Percentiles rank a stretch among this genome's conserved stretches.
Conservation (phyloP, 2,888 invertebrate species). For the Campopleginae sp. region DNA sequence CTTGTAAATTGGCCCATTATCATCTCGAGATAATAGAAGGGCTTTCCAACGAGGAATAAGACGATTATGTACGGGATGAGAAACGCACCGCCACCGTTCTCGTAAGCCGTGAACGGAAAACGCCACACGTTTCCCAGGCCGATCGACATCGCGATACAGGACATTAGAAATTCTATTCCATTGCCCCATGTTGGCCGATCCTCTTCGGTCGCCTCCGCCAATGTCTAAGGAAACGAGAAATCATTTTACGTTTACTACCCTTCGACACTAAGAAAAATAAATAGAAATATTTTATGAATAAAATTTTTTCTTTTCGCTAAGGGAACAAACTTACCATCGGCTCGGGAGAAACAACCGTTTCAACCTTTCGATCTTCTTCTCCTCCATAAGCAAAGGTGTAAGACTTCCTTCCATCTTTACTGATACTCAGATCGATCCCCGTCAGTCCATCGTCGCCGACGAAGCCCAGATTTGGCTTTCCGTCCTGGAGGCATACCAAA, state of each 20-base stretch:
- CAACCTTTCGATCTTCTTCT: conserved; percentile 45
- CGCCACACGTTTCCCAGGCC: conserved; percentile 90
- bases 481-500: conserved; percentile 72
- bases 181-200: conserved; percentile 85
- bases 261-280: no score
- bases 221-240: conserved; percentile 43
- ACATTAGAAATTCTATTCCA: conserved; percentile 88
- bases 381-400: conserved; percentile 59
- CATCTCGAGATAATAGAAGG: conserved; percentile 94
- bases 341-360: conserved; percentile 16
- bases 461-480: conserved; percentile 78
- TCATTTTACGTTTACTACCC: not conserved
- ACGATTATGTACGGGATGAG: conserved; percentile 89
- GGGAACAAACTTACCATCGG: conserved; percentile 59
- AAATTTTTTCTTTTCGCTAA: no score
- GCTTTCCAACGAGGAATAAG: conserved; percentile 89
- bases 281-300: no score
- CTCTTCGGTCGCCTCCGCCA: conserved; percentile 57
- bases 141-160: conserved; percentile 89
- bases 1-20: conserved; percentile 93
- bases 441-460: conserved; percentile 76
- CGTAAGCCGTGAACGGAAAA: conserved; percentile 88
- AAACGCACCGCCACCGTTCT: conserved; percentile 90
- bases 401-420: conserved; percentile 55
- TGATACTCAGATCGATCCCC: conserved; percentile 72